Evolutionary conservation across 1,140 invertebrate species (phyloP), one percentile per base, ranked within the genome.

Genomic region (Drosophila simulans): DNA sequence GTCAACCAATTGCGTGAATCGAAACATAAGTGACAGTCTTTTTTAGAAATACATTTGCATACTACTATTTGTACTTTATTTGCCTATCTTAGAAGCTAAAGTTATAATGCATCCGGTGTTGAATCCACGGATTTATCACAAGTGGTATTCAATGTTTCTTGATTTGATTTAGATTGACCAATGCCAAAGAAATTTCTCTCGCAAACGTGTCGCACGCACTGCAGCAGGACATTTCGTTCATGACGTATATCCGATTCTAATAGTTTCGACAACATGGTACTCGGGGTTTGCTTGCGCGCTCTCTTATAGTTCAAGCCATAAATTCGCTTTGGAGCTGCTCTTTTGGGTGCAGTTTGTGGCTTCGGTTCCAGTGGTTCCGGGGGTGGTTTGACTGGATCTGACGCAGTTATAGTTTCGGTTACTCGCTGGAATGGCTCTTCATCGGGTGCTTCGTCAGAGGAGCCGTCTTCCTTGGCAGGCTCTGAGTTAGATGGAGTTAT

Each of bases 221-320:
- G 96, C 56, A 96, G 93, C 51, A 97, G 93, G 22, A 95, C 92
- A 92, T 97, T 97, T 68, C 96, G 92, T 93, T 97, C 96, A 76
- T 96, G 94, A 46, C 93, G 84, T 58, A 96, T 95, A 91, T 96
- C 95, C 49, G 92, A 93, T 53, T 92, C 92, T 22, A 96, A 91
- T 31, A 95, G 74, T 89, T 95, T 95, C 75, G 95, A 94, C 49
- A 95, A 70, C 55, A 94, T 78, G 0, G 93, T 93, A 65, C 74
- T 94, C 69, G 75, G 94, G 80, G 49, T 57, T 5, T 68, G 92
- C 90, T 72, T 92, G 25, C 82, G 93, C 80, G 88, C 77, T 65
- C 51, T 80, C 25, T 77, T 84, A 60, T 70, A 88, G 25, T 92
- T 83, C 11, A 92, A 53, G 3, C 80, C 91, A 69, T 85, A 91